Base-by-base conservation (phyloP, 92 coral and sea anemone species). In the Hydrozoanthus gracilis region DNA sequence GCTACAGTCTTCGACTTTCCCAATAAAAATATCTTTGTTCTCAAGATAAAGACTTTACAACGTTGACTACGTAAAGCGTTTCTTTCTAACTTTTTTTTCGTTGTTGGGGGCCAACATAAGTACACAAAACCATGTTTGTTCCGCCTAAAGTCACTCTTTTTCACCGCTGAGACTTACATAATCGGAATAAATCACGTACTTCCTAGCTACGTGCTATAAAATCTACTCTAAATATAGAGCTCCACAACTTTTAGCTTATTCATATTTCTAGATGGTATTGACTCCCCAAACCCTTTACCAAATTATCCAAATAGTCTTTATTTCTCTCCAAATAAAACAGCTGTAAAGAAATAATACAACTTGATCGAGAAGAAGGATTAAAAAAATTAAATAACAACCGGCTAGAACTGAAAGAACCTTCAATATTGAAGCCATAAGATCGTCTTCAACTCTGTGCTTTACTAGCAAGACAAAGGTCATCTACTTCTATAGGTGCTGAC, bases 21-120 rank as follows among this genome's bases (percentile, higher is more conserved):
- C 46, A 79, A 44, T 72, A 62, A 79, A 66, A 66, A 17, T n/a
- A 3, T n/a, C 39, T 39, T 79, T 79, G 84, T 79, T 64, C 84
- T 47, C 55, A 49, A 67, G 49, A 61, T 62, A 79, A 79, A 61
- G 73, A 61, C 44, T 16, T 79, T 45, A 16, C 20, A 78, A 8
- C 70, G 46, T 51, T 16, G 67, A 51, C 44, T 5, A 51, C 45
- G 9, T 8, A 48, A 76, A 17, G 13, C 47, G 64, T 44, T 44
- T 61, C 14, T 68, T 47, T 64, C 49, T 8, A 8, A 17, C 39
- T 79, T 15, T 60, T 44, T 8, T 35, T 60, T 44, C 84, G 8
- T 61, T 9, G 71, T 60, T 44, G 73, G 84, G 83, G 84, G 84
- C 73, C 27, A n/a, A 64, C 55, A 44, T 62, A n/a, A 60, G 44